Base-by-base conservation (phyloP, 92 coral and sea anemone genomes). In the Zoanthus sansibaricus region DNA sequence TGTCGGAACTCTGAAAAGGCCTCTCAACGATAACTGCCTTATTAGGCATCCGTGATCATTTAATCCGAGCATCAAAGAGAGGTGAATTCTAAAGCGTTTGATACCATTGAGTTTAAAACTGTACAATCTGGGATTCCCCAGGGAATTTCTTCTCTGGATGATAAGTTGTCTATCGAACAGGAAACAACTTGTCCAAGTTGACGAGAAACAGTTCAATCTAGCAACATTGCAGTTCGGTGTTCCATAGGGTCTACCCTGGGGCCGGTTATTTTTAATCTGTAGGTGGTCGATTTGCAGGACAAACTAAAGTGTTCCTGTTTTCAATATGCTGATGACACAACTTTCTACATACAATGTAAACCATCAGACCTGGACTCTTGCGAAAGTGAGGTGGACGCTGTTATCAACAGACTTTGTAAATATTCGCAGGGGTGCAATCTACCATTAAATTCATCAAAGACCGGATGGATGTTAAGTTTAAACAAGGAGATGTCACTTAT, bases 221-320 rank as follows among this genome's bases (percentile, higher is more conserved):
- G 72, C 42, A 44, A 78, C 62, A 25, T 83, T 82, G 30, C 72
- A 66, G n/a, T 90, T 89, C 84, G 93, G 93, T 7, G 93, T 90
- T 0, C 87, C 79, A 13, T 91, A 83, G 18, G 86, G 93, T 33
- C 91, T 37, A 93, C 90, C 18, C 59, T 90, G 62, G 90, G 91
- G 12, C 92, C 91, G 3, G 69, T 25, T 25, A 25, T 25, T 25
- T 25, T 25, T 25, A 25, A 25, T 25, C 25, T 25, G 25, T 25
- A 25, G 87, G 90, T 92, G 55, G 91, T 89, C 12, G 90, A 85
- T 56, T 71, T 92, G 13, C 92, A 86, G 15, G 84, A 68, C 25
- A 15, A 75, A 6, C 30, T 86, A 13, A 77, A 76, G 83, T 82
- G 90, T 51, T 58, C 25, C 25, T 25, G 25, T 25, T 25, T 25